A percentile compares a stretch with the other conserved stretches of the same genome.
These are phyloP conservation scores for Miichthys miiuy DNA, from an alignment of 2,797 vertebrate species.

Conservation along the genomic window DNA sequence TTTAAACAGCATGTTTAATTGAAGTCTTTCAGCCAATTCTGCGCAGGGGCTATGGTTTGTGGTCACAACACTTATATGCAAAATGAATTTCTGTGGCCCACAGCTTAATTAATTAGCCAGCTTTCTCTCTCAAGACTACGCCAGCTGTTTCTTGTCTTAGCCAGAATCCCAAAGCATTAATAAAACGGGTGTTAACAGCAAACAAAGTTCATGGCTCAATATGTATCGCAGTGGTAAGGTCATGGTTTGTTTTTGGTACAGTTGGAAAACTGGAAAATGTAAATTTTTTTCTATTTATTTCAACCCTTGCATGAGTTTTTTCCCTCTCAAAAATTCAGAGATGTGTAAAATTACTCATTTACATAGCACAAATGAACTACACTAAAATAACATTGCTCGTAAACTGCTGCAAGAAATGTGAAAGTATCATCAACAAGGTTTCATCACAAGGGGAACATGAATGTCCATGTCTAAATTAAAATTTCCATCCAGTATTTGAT, in stretches of 20 bases:
- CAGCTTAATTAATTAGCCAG: slow-evolving; percentile 91
- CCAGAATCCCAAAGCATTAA: slow-evolving; percentile 74
- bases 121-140: slow-evolving; percentile 76
- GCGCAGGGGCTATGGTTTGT: slow-evolving; percentile 79
- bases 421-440: too few relatives aligned
- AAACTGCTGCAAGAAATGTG: too few relatives aligned
- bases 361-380: neutral
- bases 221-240: slow-evolving; percentile 1
- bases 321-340: neutral
- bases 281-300: slow-evolving; percentile 3
- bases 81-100: slow-evolving; percentile 87
- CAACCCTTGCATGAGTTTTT: neutral
- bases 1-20: slow-evolving; percentile 89
- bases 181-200: slow-evolving; percentile 67
- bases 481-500: too few relatives aligned
- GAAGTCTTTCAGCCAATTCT: slow-evolving; percentile 84
- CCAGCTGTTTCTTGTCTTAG: slow-evolving; percentile 77
- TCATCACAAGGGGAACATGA: too few relatives aligned
- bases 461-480: too few relatives aligned
- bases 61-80: slow-evolving; percentile 79
- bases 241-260: neutral
- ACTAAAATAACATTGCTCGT: neutral
- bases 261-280: neutral
- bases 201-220: slow-evolving; percentile 44
- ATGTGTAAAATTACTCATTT: neutral